phyloP scores from a whole-genome alignment of 2,113 vertebrate species.

The Cricetomys ansorgei region DNA sequence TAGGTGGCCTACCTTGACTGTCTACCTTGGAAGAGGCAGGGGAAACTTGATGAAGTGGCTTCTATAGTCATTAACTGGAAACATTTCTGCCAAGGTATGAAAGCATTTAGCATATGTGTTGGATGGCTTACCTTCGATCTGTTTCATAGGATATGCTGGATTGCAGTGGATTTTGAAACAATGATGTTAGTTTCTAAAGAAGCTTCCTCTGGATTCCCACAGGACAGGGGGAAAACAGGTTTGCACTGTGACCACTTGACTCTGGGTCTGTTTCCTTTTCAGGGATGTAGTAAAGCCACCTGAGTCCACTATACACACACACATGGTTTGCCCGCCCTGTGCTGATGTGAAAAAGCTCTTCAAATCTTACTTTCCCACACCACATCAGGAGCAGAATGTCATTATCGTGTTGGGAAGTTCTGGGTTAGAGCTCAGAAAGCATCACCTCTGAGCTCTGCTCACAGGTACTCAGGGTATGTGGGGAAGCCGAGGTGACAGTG shows the following conservation, averaged over 20 bases:
- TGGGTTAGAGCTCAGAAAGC: constrained; percentile 26
- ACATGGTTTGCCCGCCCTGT: background rate
- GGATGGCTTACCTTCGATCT: background rate
- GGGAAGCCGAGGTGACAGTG: background rate
- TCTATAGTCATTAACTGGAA: constrained; percentile 14
- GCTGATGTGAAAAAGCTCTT: constrained; percentile 19
- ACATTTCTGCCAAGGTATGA: constrained; percentile 6
- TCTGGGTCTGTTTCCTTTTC: constrained; percentile 13
- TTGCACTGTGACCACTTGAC: constrained; percentile 12
- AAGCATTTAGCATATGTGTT: background rate
- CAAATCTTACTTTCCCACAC: constrained; percentile 15
- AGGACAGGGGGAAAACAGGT: constrained; percentile 56
- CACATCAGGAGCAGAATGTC: background rate
- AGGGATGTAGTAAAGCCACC: background rate
- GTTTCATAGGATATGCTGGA: constrained; percentile 40
- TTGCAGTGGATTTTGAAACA: constrained; percentile 1
- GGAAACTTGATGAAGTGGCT: background rate
- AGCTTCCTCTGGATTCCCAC: constrained; percentile 49
- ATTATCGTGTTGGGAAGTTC: constrained; percentile 20
- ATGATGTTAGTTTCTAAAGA: constrained; percentile 9
- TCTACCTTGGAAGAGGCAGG: background rate
- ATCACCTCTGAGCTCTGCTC: background rate
- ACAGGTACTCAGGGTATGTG: background rate
- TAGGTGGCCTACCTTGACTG: background rate
- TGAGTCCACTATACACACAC: background rate